These are phyloP conservation scores for Coryphaenoides rupestris DNA, from an alignment of 2,113 vertebrate genomes.

Conservation along the genomic window DNA sequence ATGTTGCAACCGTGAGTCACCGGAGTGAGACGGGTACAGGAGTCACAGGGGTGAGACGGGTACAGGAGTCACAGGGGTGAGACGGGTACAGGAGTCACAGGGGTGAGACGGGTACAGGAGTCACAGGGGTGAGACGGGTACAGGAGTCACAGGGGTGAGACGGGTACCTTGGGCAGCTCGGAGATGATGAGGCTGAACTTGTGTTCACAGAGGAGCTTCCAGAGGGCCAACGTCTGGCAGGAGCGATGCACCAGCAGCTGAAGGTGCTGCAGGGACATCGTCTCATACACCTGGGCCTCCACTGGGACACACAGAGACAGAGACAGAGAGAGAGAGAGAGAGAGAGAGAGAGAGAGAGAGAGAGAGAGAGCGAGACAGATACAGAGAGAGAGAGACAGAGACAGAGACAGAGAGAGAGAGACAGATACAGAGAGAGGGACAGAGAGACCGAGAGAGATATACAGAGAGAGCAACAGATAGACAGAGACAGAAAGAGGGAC, in stretches of 20 bases:
- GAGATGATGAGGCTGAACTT: constrained; percentile 89
- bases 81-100: too few species aligned
- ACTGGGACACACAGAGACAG: constrained; percentile 53
- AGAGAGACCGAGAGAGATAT: too few species aligned
- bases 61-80: too few species aligned
- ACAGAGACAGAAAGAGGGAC: too few species aligned
- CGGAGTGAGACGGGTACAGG: too few species aligned
- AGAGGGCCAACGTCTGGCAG: constrained; percentile 90
- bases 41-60: too few species aligned
- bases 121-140: neutral
- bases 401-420: neutral
- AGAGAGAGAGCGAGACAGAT: neutral
- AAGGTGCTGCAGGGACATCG: constrained; percentile 88
- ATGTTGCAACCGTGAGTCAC: too few species aligned
- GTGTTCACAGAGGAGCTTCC: constrained; percentile 96
- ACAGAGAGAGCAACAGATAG: too few species aligned
- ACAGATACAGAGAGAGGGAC: too few species aligned
- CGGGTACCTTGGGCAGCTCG: constrained; percentile 90
- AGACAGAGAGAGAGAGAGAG: neutral
- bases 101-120: too few species aligned
- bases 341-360: neutral
- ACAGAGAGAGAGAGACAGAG: neutral
- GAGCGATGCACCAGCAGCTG: constrained; percentile 91
- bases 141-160: neutral
- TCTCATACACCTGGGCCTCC: constrained; percentile 92